phyloP scores from a whole-genome alignment of 2,888 invertebrate genomes.

The Drosophila cognata region DNA sequence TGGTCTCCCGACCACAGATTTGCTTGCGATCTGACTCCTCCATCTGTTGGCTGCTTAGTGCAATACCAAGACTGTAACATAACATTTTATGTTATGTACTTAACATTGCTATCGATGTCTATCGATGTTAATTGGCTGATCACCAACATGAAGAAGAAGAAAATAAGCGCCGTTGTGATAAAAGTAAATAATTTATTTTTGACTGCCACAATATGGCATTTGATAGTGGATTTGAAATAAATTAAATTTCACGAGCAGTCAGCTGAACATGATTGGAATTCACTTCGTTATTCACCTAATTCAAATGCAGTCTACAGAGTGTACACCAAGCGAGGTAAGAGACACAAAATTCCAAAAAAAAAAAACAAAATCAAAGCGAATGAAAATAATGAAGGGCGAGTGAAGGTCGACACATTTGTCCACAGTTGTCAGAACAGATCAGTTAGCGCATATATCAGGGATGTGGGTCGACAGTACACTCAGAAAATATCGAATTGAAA shows the following conservation, averaged over 20 bases:
- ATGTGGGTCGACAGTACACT: slow-evolving; percentile 14
- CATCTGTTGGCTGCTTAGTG: too few relatives aligned
- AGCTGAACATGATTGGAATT: neutral
- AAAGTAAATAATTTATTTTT: too few relatives aligned
- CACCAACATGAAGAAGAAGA: too few relatives aligned
- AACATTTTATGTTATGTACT: too few relatives aligned
- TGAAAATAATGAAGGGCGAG: neutral
- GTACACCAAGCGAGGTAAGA: neutral
- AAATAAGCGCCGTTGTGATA: too few relatives aligned
- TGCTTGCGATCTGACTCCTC: too few relatives aligned
- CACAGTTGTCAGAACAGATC: slow-evolving; percentile 23
- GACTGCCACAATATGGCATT: too few relatives aligned
- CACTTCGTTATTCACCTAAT: neutral
- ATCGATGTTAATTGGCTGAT: too few relatives aligned
- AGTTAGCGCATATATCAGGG: slow-evolving; percentile 18
- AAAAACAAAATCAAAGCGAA: neutral
- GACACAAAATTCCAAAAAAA: neutral
- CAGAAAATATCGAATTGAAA: neutral
- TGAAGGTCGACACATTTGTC: slow-evolving; percentile 14
- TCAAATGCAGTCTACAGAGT: neutral
- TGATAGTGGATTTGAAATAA: too few relatives aligned
- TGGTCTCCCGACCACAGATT: too few relatives aligned
- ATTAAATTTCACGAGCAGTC: neutral
- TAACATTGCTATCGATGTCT: too few relatives aligned
- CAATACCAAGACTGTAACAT: too few relatives aligned